These are phyloP conservation scores for Odocoileus hemionus DNA, from an alignment of 2,113 vertebrate species.

Conservation along the genomic window DNA sequence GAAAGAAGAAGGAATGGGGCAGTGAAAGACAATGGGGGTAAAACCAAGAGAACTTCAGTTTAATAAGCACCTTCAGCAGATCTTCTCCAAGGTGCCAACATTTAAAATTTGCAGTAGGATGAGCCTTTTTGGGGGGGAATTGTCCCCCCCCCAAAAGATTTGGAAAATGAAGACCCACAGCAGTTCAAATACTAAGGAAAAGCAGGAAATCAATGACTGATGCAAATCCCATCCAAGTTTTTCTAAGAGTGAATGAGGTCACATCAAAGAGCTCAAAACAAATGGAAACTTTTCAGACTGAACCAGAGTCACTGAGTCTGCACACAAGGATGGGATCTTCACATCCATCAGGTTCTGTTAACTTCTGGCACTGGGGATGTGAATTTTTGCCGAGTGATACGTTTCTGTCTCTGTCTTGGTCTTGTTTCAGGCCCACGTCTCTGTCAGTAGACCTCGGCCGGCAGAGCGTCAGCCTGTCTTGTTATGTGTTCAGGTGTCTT, in stretches of 20 bases:
- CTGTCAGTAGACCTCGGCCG: background rate
- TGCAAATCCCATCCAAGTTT: background rate
- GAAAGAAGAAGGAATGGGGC: background rate
- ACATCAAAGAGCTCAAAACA: background rate
- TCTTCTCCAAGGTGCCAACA: background rate
- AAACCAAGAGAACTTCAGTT: background rate
- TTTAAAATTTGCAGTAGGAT: background rate
- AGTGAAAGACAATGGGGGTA: background rate
- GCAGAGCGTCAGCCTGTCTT: background rate
- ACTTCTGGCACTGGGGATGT: background rate
- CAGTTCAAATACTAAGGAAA: background rate
- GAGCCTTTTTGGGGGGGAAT: background rate
- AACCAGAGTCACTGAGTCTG: background rate
- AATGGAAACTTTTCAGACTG: background rate
- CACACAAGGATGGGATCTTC: background rate
- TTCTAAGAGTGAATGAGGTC: background rate
- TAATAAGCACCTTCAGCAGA: background rate
- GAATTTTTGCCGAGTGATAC: background rate
- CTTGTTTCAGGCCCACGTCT: background rate
- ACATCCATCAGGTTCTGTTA: background rate
- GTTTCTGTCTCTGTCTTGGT: background rate
- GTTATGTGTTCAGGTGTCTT: background rate
- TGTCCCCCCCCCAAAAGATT: background rate
- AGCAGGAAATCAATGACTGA: conserved; percentile 5
- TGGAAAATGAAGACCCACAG: background rate